phyloP scores from a whole-genome alignment of 2,113 vertebrate genomes.

The Columba livia region DNA sequence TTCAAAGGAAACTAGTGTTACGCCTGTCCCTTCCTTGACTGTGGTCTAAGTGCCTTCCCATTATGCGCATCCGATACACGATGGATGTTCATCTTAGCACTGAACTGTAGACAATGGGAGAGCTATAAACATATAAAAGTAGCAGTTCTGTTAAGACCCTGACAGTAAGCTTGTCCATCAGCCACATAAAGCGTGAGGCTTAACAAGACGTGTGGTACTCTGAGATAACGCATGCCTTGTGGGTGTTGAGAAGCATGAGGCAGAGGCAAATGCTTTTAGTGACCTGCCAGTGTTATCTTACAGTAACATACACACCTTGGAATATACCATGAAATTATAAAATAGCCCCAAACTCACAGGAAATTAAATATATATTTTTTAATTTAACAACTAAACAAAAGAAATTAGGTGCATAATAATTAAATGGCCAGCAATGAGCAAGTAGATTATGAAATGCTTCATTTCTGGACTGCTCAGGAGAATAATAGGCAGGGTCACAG shows the following conservation, averaged over 20 bases:
- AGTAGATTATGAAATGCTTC: slow-evolving; percentile 31
- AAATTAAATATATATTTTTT: not conserved
- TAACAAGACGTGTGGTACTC: not conserved
- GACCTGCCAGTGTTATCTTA: slow-evolving; percentile 61
- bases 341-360: slow-evolving; percentile 14
- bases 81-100: not conserved
- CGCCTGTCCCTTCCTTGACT: not conserved
- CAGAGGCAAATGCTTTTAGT: not conserved
- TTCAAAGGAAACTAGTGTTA: not conserved
- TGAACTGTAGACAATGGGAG: not conserved
- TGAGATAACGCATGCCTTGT: slow-evolving; percentile 56
- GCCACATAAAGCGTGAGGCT: not conserved
- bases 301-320: slow-evolving; percentile 19
- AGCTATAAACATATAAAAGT: not conserved
- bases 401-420: slow-evolving; percentile 48
- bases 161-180: slow-evolving; percentile 6
- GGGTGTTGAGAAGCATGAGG: not conserved
- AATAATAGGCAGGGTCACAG: slow-evolving; percentile 39
- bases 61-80: rapidly evolving
- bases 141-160: not conserved
- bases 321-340: not conserved
- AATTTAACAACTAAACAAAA: slow-evolving; percentile 59
- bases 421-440: slow-evolving; percentile 30
- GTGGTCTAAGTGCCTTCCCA: not conserved
- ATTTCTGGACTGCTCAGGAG: slow-evolving; percentile 15